Base-by-base conservation (phyloP, 1,140 invertebrate species). In the Drosophila carrolli region DNA sequence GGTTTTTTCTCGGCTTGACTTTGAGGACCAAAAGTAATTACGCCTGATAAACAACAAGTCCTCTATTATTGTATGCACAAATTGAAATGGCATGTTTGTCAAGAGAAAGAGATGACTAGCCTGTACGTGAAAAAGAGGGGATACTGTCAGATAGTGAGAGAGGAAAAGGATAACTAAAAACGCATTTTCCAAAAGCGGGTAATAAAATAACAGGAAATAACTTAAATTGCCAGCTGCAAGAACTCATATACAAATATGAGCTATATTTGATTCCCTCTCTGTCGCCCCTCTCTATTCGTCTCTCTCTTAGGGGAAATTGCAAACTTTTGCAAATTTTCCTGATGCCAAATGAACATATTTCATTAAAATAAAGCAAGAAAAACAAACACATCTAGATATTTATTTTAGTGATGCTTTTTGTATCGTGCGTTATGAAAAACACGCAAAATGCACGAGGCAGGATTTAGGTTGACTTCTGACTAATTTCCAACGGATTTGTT, bases 141-240 rank as follows among this genome's bases (percentile, higher is more conserved):
- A 16, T 41, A 35, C 13, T 13, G 11, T 5, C 48, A 4, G 2
- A 32, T 3, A 9, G 29, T 14, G 6, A 11, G 23, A 48, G 27
- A 5, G 27, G 5, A 11, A 35, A 29, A 19, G n/a, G 47, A 38
- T 47, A 32, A n/a, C 44, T 11, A 8, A 29, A 67, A 73, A 57
- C 47, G 53, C 77, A 79, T 67, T 62, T 61, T 46, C 32, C 54
- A 72, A 38, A 44, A 7, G 10, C 9, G 10, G 11, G 27, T 16
- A 57, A 55, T 41, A 51, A 50, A 81, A 76, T 46, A 55, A 40
- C 73, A 73, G 61, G 68, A 77, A 78, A 67, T 73, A 60, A 76
- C 60, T 70, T 80, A 65, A 65, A 63, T 67, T 67, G 32, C 46
- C 61, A 78, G 47, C 44, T 67, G 55, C 57, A 71, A 35, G 51